Conservation (phyloP, 1,140 invertebrate species). For the Steinernema khuongi region DNA sequence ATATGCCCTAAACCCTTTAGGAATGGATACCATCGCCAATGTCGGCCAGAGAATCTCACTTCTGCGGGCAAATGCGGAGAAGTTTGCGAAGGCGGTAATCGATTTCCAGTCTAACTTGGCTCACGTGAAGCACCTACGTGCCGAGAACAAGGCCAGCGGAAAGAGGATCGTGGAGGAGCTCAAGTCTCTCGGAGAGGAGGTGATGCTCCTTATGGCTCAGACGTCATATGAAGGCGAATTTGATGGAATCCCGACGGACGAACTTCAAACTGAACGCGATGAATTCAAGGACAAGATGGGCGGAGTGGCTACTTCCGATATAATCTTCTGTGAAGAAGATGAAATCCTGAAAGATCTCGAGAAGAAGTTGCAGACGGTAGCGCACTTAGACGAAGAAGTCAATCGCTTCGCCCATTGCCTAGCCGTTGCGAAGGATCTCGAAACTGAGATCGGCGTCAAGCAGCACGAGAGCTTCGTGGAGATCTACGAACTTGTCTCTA, state of each 20-base stretch:
- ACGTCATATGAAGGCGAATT: background rate
- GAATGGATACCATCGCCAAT: background rate
- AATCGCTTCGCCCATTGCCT: background rate
- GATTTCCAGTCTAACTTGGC: background rate
- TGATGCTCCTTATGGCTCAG: background rate
- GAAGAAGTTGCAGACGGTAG: background rate
- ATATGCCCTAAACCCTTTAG: too few relatives aligned
- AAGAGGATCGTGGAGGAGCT: background rate
- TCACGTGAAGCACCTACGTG: background rate
- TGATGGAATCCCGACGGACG: background rate
- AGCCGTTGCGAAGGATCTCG: background rate
- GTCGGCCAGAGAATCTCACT: background rate
- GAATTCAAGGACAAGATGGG: background rate
- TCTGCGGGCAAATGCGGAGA: background rate
- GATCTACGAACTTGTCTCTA: background rate
- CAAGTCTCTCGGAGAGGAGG: background rate
- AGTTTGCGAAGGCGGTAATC: background rate
- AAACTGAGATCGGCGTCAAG: background rate
- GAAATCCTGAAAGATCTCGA: slow-evolving; percentile 3
- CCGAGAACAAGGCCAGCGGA: background rate
- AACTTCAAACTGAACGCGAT: background rate
- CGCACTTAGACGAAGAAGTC: background rate
- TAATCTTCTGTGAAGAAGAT: background rate
- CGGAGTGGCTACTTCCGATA: background rate
- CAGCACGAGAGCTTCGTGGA: background rate